A percentile compares a stretch with the other conserved stretches of the same genome.
Evolutionary conservation across 2,113 vertebrate species (phyloP).

Genomic region (Arvicanthis niloticus): DNA sequence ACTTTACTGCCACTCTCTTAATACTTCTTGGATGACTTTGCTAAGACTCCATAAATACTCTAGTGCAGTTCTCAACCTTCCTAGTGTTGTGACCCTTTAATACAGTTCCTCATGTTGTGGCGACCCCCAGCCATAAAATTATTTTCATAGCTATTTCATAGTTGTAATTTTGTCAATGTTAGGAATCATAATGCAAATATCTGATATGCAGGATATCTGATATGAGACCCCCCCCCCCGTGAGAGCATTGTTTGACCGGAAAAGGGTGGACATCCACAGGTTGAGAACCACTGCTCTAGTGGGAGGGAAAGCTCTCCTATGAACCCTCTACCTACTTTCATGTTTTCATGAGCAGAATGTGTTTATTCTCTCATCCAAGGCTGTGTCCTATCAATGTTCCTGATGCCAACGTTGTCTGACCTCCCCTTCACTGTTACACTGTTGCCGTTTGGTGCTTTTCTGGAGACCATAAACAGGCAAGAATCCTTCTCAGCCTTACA

Average conservation of each 20-base stretch:
- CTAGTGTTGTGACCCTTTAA: background rate
- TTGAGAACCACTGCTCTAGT: background rate
- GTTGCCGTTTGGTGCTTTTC: background rate
- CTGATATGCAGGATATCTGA: background rate
- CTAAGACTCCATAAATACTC: background rate
- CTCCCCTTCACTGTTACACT: background rate
- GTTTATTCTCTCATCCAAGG: background rate
- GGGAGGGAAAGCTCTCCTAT: background rate
- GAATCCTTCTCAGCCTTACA: background rate
- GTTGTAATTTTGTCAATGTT: background rate
- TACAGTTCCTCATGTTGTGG: background rate
- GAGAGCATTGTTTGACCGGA: background rate
- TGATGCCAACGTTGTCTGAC: background rate
- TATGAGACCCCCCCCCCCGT: background rate
- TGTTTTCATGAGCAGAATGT: background rate
- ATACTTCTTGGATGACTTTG: background rate
- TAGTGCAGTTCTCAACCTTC: background rate
- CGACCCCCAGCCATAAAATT: background rate
- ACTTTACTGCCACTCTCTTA: background rate
- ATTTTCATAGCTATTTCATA: background rate
- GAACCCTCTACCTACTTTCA: background rate
- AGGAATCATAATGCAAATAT: background rate
- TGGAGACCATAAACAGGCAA: background rate
- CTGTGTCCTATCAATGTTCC: background rate
- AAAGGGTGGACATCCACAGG: background rate